Evolutionary conservation across 1,140 invertebrate species (phyloP), one percentile per base, ranked within the genome.

Genomic region (Choristoneura fumiferana): DNA sequence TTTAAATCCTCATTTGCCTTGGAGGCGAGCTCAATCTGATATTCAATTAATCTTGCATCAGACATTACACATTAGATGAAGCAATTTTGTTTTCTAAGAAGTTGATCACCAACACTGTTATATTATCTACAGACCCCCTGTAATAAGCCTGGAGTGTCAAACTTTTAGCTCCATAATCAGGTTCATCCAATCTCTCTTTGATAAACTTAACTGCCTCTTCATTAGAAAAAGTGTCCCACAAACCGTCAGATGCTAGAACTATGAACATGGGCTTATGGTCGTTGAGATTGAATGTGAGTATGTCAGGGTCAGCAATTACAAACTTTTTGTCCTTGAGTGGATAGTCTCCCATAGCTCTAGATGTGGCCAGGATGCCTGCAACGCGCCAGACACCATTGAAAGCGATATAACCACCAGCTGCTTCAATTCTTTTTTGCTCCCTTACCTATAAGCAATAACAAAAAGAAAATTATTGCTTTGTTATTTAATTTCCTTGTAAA

Each of bases 321-420:
- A 98, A 92, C 78, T 96, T 97, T 77, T 95, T 94, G 75, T 98
- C 96, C 90, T 99, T 99, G 0, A 99, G 87, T 18, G 97, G 97
- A 87, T 98, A 98, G 90, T 99, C 98, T 17, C 98, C 98, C 57
- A 98, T 90, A 0, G 97, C 98, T 73, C 98, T 91, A 9, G 97
- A 99, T 33, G 97, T 98, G 1, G 98, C 98, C 63, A 99, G 91
- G 62, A 99, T 96, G 9, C 98, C 98, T 54, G 97, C 97, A 8
- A 99, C 97, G 73, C 98, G 90, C 97, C 98, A 99, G 0, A 99
- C 98, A 52, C 98, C 98, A 78, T 98, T 97, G 76, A 98, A 98
- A 57, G 95, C 95, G 34, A 99, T 96, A 76, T 97, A 96, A 14
- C 97, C 97, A 58, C 97, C 97, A 15, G 97, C 97, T 84, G 97